Evolutionary conservation across 2,113 vertebrate genomes (phyloP).

Genomic region (Astatoreochromis straeleni): DNA sequence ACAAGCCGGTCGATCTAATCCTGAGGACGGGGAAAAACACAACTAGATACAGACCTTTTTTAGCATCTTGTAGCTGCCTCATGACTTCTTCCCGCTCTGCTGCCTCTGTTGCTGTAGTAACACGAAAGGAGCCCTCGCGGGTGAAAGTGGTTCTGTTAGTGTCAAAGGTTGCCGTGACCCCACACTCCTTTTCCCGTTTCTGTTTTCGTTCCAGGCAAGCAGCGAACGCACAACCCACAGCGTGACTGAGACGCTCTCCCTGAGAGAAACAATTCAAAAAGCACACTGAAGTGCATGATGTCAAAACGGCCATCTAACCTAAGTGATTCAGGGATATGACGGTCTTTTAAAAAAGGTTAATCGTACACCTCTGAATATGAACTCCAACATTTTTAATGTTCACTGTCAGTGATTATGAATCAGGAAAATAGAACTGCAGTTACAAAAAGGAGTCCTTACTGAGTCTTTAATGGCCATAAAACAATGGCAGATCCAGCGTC

Average conservation of each 20-base stretch:
- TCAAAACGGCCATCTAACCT: neutral
- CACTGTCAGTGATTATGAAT: neutral
- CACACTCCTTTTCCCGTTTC: constrained; percentile 98
- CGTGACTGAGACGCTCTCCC: constrained; percentile 96
- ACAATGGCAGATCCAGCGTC: constrained; percentile 98
- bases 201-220: constrained; percentile 97
- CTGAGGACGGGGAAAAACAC: neutral
- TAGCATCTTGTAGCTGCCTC: constrained; percentile 92
- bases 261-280: constrained; percentile 38
- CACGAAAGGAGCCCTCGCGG: constrained; percentile 94
- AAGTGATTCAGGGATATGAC: neutral
- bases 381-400: neutral
- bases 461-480: constrained; percentile 99
- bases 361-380: neutral
- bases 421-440: neutral
- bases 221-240: constrained; percentile 96
- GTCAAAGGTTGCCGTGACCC: constrained; percentile 97
- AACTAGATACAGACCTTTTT: constrained; percentile 75
- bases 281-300: neutral
- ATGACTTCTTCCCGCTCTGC: constrained; percentile 94
- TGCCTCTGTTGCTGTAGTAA: constrained; percentile 94
- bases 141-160: constrained; percentile 98
- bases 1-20: neutral
- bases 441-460: constrained; percentile 66
- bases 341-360: neutral